These are phyloP conservation scores for Ia io DNA, from an alignment of 2,113 vertebrate genomes.

Conservation along the genomic window DNA sequence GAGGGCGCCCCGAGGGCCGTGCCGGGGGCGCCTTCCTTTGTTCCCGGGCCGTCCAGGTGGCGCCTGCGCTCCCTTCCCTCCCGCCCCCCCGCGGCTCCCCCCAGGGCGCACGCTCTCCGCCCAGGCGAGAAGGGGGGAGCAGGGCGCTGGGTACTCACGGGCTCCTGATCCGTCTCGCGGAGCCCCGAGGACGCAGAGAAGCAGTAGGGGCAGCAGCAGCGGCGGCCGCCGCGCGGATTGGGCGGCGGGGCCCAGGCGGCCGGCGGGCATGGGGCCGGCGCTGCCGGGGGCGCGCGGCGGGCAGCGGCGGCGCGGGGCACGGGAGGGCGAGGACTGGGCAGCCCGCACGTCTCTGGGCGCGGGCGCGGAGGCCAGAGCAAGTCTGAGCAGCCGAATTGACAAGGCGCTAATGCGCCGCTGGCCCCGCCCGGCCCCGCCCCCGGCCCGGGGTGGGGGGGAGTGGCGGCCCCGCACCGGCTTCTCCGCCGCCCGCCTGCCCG, in stretches of 20 bases:
- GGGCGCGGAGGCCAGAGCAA: conserved; percentile 82
- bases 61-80: conserved; percentile 60
- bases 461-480: conserved; percentile 41
- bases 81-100: conserved; percentile 57
- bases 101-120: conserved; percentile 23
- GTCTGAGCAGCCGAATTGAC: conserved; percentile 90
- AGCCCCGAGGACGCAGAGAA: conserved; percentile 71
- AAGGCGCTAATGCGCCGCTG: conserved; percentile 86
- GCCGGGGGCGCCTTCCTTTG: conserved; percentile 67
- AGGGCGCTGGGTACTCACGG: conserved; percentile 71
- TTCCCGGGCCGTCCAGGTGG: conserved; percentile 60
- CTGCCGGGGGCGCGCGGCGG: conserved; percentile 49
- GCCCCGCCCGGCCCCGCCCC: conserved; percentile 85
- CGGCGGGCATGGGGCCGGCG: conserved; percentile 62
- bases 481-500: background rate
- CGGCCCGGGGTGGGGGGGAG: conserved; percentile 44
- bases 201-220: conserved; percentile 62
- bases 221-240: conserved; percentile 61
- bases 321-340: conserved; percentile 55
- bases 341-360: conserved; percentile 73
- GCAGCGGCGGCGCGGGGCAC: background rate
- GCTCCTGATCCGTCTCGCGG: conserved; percentile 69
- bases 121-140: conserved; percentile 24
- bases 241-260: conserved; percentile 61
- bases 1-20: conserved; percentile 62